A percentile compares a stretch with the other conserved stretches of the same genome.
phyloP scores from a whole-genome alignment of 2,797 vertebrate genomes.

The Peromyscus eremicus region DNA sequence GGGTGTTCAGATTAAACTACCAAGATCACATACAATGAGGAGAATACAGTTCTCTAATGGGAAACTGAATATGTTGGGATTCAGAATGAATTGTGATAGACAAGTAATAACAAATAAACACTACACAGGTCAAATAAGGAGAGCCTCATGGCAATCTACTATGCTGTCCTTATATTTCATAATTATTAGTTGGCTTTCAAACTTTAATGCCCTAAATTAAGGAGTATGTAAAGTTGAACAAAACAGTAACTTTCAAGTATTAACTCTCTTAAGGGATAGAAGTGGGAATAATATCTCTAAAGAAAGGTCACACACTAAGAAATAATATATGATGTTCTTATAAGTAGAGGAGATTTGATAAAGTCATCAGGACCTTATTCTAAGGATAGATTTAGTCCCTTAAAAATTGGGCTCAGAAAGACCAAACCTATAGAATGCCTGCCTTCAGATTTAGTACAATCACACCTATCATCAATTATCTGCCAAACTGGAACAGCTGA shows the following conservation, averaged over 20 bases:
- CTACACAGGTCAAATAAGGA: background rate
- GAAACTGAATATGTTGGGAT: background rate
- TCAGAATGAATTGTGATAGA: background rate
- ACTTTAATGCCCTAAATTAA: background rate
- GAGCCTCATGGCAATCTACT: background rate
- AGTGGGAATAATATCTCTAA: background rate
- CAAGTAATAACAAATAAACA: background rate
- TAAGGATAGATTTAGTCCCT: background rate
- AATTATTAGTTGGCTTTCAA: background rate
- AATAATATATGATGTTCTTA: background rate
- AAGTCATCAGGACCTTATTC: background rate
- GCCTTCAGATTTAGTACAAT: conserved; percentile 33
- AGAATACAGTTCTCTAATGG: background rate
- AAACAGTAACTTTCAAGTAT: background rate
- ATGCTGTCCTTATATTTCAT: background rate
- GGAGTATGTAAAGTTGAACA: background rate
- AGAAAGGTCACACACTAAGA: background rate
- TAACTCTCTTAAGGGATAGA: background rate
- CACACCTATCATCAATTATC: background rate
- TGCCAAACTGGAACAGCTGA: conserved; percentile 66
- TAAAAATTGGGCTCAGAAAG: background rate
- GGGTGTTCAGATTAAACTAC: background rate
- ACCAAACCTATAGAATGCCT: background rate
- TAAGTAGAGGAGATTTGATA: background rate
- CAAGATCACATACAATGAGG: background rate